A percentile compares a stretch with the other conserved stretches of the same genome.
Conservation (phyloP, 2,888 invertebrate species). For the Sisyra terminalis region DNA sequence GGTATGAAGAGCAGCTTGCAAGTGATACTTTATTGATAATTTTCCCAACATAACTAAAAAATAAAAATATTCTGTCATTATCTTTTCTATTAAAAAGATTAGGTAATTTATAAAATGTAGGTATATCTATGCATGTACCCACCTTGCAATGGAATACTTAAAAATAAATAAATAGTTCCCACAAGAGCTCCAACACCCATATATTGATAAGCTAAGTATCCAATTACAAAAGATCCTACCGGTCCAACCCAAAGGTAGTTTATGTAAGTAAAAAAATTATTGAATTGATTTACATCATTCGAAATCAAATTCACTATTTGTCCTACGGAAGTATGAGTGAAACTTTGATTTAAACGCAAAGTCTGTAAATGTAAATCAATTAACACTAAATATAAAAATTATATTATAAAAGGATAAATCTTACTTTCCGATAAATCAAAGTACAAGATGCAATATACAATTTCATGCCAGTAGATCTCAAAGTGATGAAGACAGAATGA, state of each 20-base stretch:
- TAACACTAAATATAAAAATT: no score
- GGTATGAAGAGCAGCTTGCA: slow-evolving; percentile 62
- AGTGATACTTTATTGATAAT: slow-evolving; percentile 51
- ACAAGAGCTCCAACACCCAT: slow-evolving; percentile 51
- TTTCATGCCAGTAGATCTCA: slow-evolving; percentile 76
- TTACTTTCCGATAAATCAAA: slow-evolving; percentile 62
- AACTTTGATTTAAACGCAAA: neutral
- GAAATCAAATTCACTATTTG: slow-evolving; percentile 79
- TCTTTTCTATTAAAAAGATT: no score
- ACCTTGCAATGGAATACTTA: slow-evolving; percentile 61
- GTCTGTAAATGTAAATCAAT: slow-evolving; percentile 32
- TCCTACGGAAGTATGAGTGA: slow-evolving; percentile 58
- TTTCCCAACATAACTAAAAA: slow-evolving; percentile 34
- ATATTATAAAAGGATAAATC: no score
- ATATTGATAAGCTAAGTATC: slow-evolving; percentile 37
- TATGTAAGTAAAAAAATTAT: slow-evolving; percentile 72
- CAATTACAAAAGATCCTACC: slow-evolving; percentile 58
- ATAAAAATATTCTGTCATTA: no score
- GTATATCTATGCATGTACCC: no score
- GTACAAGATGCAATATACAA: slow-evolving; percentile 70
- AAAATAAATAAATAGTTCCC: slow-evolving; percentile 50
- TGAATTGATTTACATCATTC: slow-evolving; percentile 88
- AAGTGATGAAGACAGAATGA: slow-evolving; percentile 86
- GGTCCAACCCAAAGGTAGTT: slow-evolving; percentile 89
- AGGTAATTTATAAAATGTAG: no score